Evolutionary conservation across 1,140 invertebrate genomes (phyloP), one percentile per base, ranked within the genome.

Genomic region (Zaprionus vittiger): DNA sequence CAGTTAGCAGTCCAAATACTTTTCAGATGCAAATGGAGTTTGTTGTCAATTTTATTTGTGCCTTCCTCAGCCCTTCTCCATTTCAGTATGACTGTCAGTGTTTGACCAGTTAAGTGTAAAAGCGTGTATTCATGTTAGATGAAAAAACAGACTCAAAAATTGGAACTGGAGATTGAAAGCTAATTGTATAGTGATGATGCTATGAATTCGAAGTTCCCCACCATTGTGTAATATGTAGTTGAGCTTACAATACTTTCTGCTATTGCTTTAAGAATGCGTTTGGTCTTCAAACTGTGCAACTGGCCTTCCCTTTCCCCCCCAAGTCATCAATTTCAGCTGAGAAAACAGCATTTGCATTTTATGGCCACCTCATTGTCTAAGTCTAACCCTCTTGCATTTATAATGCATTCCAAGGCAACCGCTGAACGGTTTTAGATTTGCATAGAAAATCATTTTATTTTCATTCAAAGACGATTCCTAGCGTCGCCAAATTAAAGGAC

Each of bases 361-460:
- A 74, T 74, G 54, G 60, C 54, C 31, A 75, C 52, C 68, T 72
- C 68, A 76, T 72, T 72, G 68, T 76, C 68, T 76, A 65, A 41
- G 73, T 72, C 68, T 76, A 65, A 64, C 73, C 68, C 68, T 76
- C 44, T 65, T 63, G 52, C 69, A 80, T 55, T 65, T 77, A 76
- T 83, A 84, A 85, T 86, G 77, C 83, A 87, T 86, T 80, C 63
- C 73, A 71, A 87, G 70, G 55, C 52, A 71, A 84, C 84, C 84
- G 83, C 84, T 73, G 83, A 87, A 89, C 84, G 89, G 81, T 90
- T 82, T 80, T 85, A 85, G 90, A 90, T 90, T 90, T 90, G 85
- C 85, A 90, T 90, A 90, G 85, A 85, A 90, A 85, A 82, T 79
- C 85, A 79, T 90, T 91, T 90, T 85, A 90, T 90, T 89, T 85